Evolutionary conservation across 2,888 invertebrate genomes (phyloP), one percentile per base, ranked within the genome.

Genomic region (Andrena flavipes): DNA sequence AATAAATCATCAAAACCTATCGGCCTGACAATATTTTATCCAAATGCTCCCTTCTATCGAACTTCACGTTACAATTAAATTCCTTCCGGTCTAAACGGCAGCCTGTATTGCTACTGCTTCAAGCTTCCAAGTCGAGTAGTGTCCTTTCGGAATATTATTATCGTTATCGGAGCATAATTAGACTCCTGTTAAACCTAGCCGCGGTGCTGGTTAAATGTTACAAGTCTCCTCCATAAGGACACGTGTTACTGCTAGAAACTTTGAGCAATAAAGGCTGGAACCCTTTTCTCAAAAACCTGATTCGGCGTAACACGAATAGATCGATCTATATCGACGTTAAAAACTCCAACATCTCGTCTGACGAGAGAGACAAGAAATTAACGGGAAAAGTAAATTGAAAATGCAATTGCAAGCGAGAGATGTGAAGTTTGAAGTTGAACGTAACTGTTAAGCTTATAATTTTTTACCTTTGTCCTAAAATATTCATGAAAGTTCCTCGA

Each of bases 1-100:
- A 88, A 88, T 88, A 88, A 88, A 88, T 86, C 82, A 82, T 88
- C 82, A 85, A 84, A 88, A 85, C 78, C 82, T 85, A 88, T 59
- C 74, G 76, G 69, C 51, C 68, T 75, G 71, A 64, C 76, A 26
- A 65, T 75, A 63, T 75, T 81, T 71, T 70, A 70, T 13, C 35
- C 10, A 33, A 64, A 42, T 26, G 59, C 63, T 33, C 30, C 68
- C 62, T 48, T 48, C 30, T 30, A n/a, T 59, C 23, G 10, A 56
- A 26, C 10, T 26, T 56, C 20, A 3, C 23, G 2, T 56, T 56
- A 23, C 10, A 13, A 1, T 23, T 2, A 26, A 20, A 20, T 20
- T 7, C 20, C 54, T 20, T 8, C 20, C 42, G 42, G 13, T 42
- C 3, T 13, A 42, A 16, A 13, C 42, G 3, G 42, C 42, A 13